Conservation (phyloP, 1,140 invertebrate genomes). For the Periplaneta americana region DNA sequence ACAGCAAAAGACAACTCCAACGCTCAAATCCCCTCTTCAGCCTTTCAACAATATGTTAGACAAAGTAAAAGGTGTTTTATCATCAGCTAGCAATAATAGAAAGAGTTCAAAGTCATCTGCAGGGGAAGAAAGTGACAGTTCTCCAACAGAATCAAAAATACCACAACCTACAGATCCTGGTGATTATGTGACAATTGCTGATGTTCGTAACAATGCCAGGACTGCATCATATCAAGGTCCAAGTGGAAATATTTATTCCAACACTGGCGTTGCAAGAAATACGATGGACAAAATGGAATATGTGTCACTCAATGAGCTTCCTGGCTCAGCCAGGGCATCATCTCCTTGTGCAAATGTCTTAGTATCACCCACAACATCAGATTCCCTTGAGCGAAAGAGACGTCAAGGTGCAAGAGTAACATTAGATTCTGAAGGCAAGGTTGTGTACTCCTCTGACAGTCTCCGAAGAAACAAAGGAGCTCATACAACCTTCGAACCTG, state of each 20-base stretch:
- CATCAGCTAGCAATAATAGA: conserved; percentile 34
- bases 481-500: conserved; percentile 79
- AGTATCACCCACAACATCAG: conserved; percentile 29
- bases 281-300: conserved; percentile 58
- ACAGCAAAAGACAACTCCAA: not conserved
- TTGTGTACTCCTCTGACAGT: conserved; percentile 85
- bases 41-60: conserved; percentile 57
- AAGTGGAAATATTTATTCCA: not conserved
- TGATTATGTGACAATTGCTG: conserved; percentile 76
- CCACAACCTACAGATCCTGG: conserved; percentile 53
- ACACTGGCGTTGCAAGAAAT: not conserved
- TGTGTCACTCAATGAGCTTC: conserved; percentile 73
- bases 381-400: conserved; percentile 31
- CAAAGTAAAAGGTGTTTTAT: conserved; percentile 53
- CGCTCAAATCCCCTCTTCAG: conserved; percentile 39
- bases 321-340: conserved; percentile 26
- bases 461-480: conserved; percentile 72
- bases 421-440: conserved; percentile 81
- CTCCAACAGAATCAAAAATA: conserved; percentile 24
- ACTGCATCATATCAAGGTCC: not conserved
- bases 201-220: not conserved
- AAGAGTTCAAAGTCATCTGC: conserved; percentile 27
- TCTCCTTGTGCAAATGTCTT: conserved; percentile 21
- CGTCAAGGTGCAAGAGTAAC: conserved; percentile 74
- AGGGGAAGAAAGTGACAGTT: conserved; percentile 1